Evolutionary conservation across 2,113 vertebrate species (phyloP).

Genomic region (Prinia subflava): DNA sequence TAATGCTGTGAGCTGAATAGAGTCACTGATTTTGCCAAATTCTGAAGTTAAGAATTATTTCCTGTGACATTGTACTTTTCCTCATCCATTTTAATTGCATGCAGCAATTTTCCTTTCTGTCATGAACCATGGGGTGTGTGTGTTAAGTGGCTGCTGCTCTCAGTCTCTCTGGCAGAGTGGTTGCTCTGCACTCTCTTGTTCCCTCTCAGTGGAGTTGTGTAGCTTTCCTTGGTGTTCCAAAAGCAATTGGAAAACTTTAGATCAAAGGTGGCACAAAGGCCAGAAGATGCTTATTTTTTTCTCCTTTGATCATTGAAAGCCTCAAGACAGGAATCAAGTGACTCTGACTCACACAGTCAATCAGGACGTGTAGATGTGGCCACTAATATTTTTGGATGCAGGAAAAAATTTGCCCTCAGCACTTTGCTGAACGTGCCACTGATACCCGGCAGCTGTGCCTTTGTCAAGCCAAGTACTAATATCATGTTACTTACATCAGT

Average conservation of each 20-base stretch:
- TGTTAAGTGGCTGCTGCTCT: background rate
- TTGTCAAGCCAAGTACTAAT: slow-evolving; percentile 18
- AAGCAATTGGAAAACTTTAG: background rate
- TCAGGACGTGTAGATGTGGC: background rate
- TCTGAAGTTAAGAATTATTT: background rate
- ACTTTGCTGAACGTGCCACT: slow-evolving; percentile 1
- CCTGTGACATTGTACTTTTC: background rate
- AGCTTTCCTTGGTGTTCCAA: background rate
- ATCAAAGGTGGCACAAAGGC: background rate
- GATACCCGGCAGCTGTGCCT: slow-evolving; percentile 34
- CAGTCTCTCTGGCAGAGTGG: background rate
- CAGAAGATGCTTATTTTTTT: background rate
- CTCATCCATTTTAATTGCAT: background rate
- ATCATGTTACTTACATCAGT: background rate
- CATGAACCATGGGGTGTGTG: background rate
- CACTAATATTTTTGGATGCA: slow-evolving; percentile 39
- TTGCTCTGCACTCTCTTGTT: background rate
- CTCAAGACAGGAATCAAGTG: background rate
- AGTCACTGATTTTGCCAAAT: background rate
- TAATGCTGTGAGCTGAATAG: background rate
- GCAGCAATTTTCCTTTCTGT: background rate
- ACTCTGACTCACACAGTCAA: slow-evolving; percentile 26
- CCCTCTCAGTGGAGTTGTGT: background rate
- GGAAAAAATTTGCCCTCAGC: slow-evolving; percentile 5
- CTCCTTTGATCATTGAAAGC: background rate